Base-by-base conservation (phyloP, 1,140 invertebrate genomes). In the Babylonia areolata region DNA sequence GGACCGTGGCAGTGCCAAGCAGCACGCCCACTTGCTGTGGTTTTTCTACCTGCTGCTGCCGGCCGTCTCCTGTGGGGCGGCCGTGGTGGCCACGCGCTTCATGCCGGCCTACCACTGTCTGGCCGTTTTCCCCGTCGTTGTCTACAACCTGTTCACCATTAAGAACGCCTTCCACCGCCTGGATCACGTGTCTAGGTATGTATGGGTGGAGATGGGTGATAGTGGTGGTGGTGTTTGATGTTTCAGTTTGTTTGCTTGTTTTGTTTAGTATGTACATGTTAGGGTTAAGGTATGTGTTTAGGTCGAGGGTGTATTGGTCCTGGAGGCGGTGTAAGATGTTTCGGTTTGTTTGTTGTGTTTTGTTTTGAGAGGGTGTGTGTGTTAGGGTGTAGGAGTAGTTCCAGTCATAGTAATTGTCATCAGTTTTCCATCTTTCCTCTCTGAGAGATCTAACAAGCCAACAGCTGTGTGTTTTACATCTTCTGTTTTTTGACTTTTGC, bases 141-240 rank as follows among this genome's bases (percentile, higher is more conserved):
- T 40, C 54, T 42, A 15, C 31, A 73, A 33, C 20, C 31, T 75
- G 12, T 73, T 20, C 17, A 37, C 39, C 20, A 3, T 84, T 5
- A 39, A 75, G n/a, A 73, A 31, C 15, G 75, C 64, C 23, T 46
- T 28, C 6, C 92, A 93, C 39, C 91, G 93, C 84, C 83, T 93
- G 35, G 37, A 88, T 0, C 90, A 93, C 89, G 77, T 93, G 9
- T 91, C 88, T 75, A 91, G 91, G 91, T 92, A 51, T 78, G 31
- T 73, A 54, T 58, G 9, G n/a, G 81, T 51, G 11, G 31, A 84
- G 0, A 15, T 42, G 5, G 12, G 12, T n/a, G 28, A 17, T 12
- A n/a, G 33, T 12, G 37, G 77, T 75, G 1, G 11, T 23, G 12
- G 20, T 73, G 35, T 23, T 79, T 40, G 0, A 33, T 69, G 3